phyloP scores from a whole-genome alignment of 2,888 invertebrate genomes.

The Lathronympha strigana region DNA sequence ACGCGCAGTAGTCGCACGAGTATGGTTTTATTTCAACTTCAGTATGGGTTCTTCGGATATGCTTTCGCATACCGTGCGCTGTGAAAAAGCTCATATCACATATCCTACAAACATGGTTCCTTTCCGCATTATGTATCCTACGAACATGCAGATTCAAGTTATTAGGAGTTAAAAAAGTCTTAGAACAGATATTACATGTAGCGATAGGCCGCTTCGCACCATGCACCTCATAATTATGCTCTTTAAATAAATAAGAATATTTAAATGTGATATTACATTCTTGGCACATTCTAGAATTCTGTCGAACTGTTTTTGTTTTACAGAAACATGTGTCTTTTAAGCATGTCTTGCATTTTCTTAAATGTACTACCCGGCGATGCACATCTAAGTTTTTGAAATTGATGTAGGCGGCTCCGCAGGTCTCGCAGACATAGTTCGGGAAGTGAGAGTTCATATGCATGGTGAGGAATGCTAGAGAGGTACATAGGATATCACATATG shows the following conservation, averaged over 20 bases:
- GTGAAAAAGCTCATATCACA: slow-evolving; percentile 62
- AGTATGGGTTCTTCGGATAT: slow-evolving; percentile 57
- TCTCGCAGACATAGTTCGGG: slow-evolving; percentile 59
- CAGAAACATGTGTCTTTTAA: slow-evolving; percentile 43
- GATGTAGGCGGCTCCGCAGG: slow-evolving; percentile 57
- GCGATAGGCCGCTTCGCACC: slow-evolving; percentile 48
- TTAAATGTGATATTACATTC: slow-evolving; percentile 53
- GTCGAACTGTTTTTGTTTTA: slow-evolving; percentile 47
- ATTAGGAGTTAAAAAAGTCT: slow-evolving; percentile 50
- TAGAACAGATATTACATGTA: slow-evolving; percentile 56
- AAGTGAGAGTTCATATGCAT: slow-evolving; percentile 63
- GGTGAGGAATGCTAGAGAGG: slow-evolving; percentile 52
- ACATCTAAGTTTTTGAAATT: slow-evolving; percentile 55
- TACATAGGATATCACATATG: slow-evolving; percentile 52
- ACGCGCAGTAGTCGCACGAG: slow-evolving; percentile 56
- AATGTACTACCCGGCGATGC: slow-evolving; percentile 55
- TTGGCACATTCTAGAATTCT: slow-evolving; percentile 46
- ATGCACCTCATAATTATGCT: slow-evolving; percentile 56
- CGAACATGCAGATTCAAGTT: slow-evolving; percentile 57
- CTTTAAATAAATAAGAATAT: slow-evolving; percentile 51
- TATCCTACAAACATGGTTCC: slow-evolving; percentile 53
- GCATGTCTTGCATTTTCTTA: slow-evolving; percentile 58
- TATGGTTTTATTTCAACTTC: slow-evolving; percentile 51
- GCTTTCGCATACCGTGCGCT: slow-evolving; percentile 54
- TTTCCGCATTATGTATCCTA: slow-evolving; percentile 55